Conservation (phyloP, 2,113 vertebrate species). For the Percopsis transmontana region DNA sequence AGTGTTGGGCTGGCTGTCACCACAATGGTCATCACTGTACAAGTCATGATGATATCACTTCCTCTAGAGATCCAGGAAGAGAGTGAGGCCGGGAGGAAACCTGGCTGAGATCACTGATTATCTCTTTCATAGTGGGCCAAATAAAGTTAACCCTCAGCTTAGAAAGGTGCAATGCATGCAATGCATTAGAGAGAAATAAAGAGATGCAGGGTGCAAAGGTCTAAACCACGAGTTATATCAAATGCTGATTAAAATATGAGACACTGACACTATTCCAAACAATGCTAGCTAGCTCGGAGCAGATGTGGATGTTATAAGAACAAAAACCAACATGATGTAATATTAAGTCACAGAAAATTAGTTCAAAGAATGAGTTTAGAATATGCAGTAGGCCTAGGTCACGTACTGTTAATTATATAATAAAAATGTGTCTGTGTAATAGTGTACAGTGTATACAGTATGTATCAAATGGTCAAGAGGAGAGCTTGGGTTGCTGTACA, state of each 20-base stretch:
- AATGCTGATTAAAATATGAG: background rate
- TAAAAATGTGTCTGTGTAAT: background rate
- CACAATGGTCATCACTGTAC: constrained; percentile 7
- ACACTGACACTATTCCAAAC: background rate
- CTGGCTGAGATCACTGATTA: constrained; percentile 13
- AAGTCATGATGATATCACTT: constrained; percentile 45
- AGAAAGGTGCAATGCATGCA: constrained; percentile 1
- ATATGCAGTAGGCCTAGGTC: no score
- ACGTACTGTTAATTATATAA: constrained; percentile 13
- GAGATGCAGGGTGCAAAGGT: constrained; percentile 5
- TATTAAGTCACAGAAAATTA: no score
- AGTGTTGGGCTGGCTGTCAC: constrained; percentile 9
- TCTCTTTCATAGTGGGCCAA: background rate
- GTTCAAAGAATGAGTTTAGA: no score
- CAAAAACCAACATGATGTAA: no score
- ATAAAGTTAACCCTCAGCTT: background rate
- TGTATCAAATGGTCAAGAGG: constrained; percentile 44
- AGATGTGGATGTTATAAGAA: no score
- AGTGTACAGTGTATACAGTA: background rate
- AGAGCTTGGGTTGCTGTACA: constrained; percentile 59
- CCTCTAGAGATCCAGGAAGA: constrained; percentile 9
- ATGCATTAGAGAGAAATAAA: background rate
- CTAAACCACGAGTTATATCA: background rate
- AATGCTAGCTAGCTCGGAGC: background rate
- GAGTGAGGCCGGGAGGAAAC: background rate